Evolutionary conservation across 2,888 invertebrate genomes (phyloP).

Genomic region (Caenorhabditis doughertyi): DNA sequence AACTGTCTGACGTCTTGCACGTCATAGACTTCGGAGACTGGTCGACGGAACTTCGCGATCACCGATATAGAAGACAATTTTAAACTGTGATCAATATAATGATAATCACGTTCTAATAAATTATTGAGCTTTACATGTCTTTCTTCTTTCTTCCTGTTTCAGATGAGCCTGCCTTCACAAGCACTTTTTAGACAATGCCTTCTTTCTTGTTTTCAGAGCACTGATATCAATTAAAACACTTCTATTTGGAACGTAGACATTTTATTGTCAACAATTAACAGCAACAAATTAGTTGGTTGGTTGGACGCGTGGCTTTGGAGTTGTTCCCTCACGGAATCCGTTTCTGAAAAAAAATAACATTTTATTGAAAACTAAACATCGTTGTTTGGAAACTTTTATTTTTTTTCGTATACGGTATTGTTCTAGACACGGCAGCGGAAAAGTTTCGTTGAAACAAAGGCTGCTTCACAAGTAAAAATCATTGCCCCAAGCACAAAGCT

Average conservation of each 20-base stretch:
- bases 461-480: too few relatives aligned
- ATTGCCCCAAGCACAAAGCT: too few relatives aligned
- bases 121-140: constrained; percentile 50
- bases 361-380: not conserved
- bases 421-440: not conserved
- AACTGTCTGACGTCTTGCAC: constrained; percentile 64
- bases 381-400: too few relatives aligned
- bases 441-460: too few relatives aligned
- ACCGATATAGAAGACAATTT: constrained; percentile 61
- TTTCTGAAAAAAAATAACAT: constrained; percentile 77
- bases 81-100: constrained; percentile 3
- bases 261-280: constrained; percentile 72
- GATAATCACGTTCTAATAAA: constrained; percentile 30
- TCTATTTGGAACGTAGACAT: constrained; percentile 50
- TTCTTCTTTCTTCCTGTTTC: not conserved
- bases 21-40: constrained; percentile 66
- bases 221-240: not conserved
- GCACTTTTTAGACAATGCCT: not conserved
- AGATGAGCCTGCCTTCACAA: not conserved
- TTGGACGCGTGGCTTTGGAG: constrained; percentile 75
- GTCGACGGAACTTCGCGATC: constrained; percentile 51
- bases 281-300: constrained; percentile 72
- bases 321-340: constrained; percentile 83
- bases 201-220: not conserved
- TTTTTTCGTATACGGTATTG: not conserved